Percentiles rank a stretch among this genome's conserved stretches.
These are phyloP conservation scores for Dunckerocampus dactyliophorus DNA, from an alignment of 2,113 vertebrate species.

Conservation along the genomic window DNA sequence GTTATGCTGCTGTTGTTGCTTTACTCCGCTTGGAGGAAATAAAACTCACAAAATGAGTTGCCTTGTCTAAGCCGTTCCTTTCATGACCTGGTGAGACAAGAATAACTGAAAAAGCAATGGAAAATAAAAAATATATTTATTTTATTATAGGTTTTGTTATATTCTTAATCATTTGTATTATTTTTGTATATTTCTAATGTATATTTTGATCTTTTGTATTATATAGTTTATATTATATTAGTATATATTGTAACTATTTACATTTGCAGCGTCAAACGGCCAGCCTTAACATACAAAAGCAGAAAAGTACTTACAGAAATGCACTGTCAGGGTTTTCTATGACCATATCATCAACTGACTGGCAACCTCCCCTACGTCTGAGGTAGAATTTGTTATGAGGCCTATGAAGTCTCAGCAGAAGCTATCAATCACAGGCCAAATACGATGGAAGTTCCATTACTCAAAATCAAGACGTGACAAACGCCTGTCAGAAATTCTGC, in stretches of 20 bases:
- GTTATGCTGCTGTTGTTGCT: too few relatives aligned
- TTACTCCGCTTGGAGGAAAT: too few relatives aligned
- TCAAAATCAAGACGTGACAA: constrained; percentile 33
- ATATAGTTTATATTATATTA: neutral
- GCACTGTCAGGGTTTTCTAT: neutral
- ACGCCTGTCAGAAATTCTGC: constrained; percentile 16
- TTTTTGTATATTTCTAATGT: neutral
- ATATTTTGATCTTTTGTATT: neutral
- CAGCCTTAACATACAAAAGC: too few relatives aligned
- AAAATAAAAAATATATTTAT: neutral
- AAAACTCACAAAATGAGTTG: too few relatives aligned
- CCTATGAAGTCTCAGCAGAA: constrained; percentile 15
- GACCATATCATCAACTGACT: neutral
- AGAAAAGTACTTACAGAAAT: neutral
- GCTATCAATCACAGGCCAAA: constrained; percentile 28
- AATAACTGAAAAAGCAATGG: too few relatives aligned
- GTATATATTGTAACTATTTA: neutral
- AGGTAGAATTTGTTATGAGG: neutral
- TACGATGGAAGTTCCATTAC: constrained; percentile 22
- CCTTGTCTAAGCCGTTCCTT: too few relatives aligned
- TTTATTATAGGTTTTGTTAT: neutral
- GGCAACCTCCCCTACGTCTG: constrained; percentile 15
- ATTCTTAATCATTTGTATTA: neutral
- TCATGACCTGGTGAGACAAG: too few relatives aligned
- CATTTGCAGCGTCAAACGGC: too few relatives aligned